Evolutionary conservation across 1,140 invertebrate genomes (phyloP), one percentile per base, ranked within the genome.

Genomic region (Scylla paramamosain): DNA sequence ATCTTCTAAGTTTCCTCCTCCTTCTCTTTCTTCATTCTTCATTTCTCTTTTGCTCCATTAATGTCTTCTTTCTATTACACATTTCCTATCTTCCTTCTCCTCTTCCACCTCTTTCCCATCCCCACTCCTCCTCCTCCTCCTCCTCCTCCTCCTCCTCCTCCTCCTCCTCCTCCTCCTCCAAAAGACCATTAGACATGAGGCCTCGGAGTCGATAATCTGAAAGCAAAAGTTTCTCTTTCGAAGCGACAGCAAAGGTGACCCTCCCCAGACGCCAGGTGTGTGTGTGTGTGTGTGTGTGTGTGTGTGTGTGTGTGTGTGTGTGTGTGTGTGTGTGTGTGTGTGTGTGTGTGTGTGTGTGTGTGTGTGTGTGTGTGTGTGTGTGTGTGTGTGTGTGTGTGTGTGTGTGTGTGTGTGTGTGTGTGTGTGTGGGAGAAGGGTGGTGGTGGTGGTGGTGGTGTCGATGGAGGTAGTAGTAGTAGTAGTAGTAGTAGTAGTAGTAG

Each of bases 291-390:
- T 92, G 48, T 92, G 31, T 92, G 31, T 77, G 31, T 67, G 31
- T 92, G 52, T 92, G 52, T 92, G 52, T 92, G 91, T 92, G 45
- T 59, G 28, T 91, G 46, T 91, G 46, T 92, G 90, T 77, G 67
- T 89, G 32, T 89, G 32, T 89, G 32, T 45, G 32, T 45, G 32
- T 89, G 32, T 89, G 29, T 89, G 32, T 89, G 32, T 89, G 32
- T 48, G 12, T 45, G 32, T 89, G 32, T 89, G 14, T 89, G 32
- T 89, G 3, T 89, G 28, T 89, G 32, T 46, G 14, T 89, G 12
- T 45, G 14, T 89, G 32, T 89, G 32, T 77, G 48, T 52, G 16
- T 59, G n/a, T 67, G 10, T 92, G 31, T 92, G 32, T 82, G 2
- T 31, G 32, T 32, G 91, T 92, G 91, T 92, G 90, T 92, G 52